Evolutionary conservation across 2,113 vertebrate genomes (phyloP).

Genomic region (Columbina picui): DNA sequence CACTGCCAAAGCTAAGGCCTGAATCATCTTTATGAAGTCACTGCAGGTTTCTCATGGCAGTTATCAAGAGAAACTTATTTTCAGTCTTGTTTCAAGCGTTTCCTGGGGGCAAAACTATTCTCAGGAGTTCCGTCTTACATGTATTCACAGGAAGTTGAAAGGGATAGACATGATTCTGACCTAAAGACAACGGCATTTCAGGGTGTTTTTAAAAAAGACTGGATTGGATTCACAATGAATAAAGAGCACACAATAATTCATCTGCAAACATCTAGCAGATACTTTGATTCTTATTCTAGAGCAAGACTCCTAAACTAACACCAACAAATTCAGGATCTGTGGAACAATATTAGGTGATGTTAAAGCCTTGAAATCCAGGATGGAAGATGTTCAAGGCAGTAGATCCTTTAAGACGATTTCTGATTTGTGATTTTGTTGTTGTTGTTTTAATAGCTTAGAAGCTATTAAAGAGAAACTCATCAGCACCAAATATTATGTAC

Average conservation of each 20-base stretch:
- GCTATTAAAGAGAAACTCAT: not conserved
- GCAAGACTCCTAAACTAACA: not conserved
- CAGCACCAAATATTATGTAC: not conserved
- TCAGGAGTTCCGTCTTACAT: not conserved
- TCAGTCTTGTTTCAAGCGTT: not conserved
- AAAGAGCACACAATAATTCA: not conserved
- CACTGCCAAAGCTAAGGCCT: not conserved
- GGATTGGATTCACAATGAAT: not conserved
- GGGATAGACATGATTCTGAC: not conserved
- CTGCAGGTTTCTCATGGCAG: not conserved
- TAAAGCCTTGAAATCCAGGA: not conserved
- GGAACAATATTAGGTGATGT: not conserved
- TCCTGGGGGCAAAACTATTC: not conserved
- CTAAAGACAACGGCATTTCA: not conserved
- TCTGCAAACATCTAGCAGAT: not conserved
- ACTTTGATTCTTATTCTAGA: not conserved
- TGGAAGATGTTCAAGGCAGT: not conserved
- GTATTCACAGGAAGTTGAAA: not conserved
- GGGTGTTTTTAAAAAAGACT: not conserved
- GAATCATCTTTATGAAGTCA: conserved; percentile 56
- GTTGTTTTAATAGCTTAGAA: not conserved
- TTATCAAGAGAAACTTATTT: conserved; percentile 16
- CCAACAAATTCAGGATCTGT: not conserved
- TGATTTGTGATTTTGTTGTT: not conserved
- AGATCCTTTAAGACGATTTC: not conserved